A percentile compares a stretch with the other conserved stretches of the same genome.
Conservation (phyloP, 2,797 vertebrate genomes). For the Silurus aristotelis region DNA sequence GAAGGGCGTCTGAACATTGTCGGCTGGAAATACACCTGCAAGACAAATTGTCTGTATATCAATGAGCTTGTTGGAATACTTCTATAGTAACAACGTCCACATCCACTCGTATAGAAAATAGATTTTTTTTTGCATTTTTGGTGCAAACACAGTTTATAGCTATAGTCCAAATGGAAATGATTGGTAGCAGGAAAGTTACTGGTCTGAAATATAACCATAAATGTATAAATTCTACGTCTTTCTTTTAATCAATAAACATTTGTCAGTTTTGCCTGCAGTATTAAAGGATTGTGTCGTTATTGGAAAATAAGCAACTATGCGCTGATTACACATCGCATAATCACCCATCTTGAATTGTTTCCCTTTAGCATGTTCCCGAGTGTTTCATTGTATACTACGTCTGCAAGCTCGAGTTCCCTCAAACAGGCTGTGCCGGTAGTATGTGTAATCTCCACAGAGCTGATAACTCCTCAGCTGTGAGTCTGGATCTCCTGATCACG, state of each 20-base stretch:
- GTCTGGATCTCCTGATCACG: conserved; percentile 22
- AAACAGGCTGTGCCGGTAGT: conserved; percentile 4
- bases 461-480: conserved; percentile 8
- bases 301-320: not conserved
- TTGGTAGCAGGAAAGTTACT: no score
- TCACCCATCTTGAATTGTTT: not conserved
- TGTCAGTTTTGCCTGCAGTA: not conserved
- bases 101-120: not conserved
- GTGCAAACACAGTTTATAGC: no score
- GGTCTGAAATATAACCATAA: not conserved
- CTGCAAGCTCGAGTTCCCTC: conserved; percentile 9
- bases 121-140: not conserved
- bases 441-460: conserved; percentile 21
- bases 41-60: conserved; percentile 6
- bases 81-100: not conserved
- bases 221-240: not conserved
- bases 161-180: not conserved
- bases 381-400: conserved; percentile 6
- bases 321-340: not conserved
- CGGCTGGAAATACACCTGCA: not conserved
- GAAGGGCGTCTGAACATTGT: not conserved
- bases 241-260: not conserved
- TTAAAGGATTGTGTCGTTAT: not conserved
- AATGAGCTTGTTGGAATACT: not conserved
- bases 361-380: not conserved